Percentiles rank a stretch among this genome's conserved stretches.
These are phyloP conservation scores for Drosophila quadrilineata DNA, from an alignment of 1,140 invertebrate species.

Conservation along the genomic window DNA sequence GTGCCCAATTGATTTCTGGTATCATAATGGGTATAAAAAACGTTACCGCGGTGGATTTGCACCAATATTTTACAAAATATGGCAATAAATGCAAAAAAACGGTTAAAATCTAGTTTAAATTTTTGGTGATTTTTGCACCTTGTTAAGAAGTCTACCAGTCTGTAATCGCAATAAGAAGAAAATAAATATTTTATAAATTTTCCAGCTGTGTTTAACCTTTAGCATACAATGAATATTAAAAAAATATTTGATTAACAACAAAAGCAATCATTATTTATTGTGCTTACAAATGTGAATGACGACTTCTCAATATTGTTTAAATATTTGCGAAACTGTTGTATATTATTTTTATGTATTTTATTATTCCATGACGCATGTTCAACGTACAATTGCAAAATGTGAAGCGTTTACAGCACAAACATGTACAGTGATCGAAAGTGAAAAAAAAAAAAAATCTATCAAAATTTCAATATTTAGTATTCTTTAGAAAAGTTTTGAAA, in stretches of 20 bases:
- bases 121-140: too few relatives aligned
- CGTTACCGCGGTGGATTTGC: too few relatives aligned
- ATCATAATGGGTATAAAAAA: too few relatives aligned
- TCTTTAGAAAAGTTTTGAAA: not conserved
- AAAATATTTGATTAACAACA: conserved; percentile 53
- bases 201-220: conserved; percentile 41
- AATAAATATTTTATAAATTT: too few relatives aligned
- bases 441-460: not conserved
- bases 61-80: too few relatives aligned
- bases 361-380: not conserved
- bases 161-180: too few relatives aligned
- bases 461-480: not conserved
- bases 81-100: too few relatives aligned
- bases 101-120: too few relatives aligned
- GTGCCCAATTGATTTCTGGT: too few relatives aligned
- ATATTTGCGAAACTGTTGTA: conserved; percentile 42
- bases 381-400: conserved; percentile 3
- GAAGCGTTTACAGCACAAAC: not conserved
- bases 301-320: conserved; percentile 37
- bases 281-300: conserved; percentile 39
- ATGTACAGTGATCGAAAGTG: too few relatives aligned
- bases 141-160: too few relatives aligned
- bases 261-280: conserved; percentile 28
- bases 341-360: not conserved
- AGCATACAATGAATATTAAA: conserved; percentile 15